Evolutionary conservation across 2,888 invertebrate species (phyloP), one percentile per base, ranked within the genome.

Genomic region (Polydrusus cervinus): DNA sequence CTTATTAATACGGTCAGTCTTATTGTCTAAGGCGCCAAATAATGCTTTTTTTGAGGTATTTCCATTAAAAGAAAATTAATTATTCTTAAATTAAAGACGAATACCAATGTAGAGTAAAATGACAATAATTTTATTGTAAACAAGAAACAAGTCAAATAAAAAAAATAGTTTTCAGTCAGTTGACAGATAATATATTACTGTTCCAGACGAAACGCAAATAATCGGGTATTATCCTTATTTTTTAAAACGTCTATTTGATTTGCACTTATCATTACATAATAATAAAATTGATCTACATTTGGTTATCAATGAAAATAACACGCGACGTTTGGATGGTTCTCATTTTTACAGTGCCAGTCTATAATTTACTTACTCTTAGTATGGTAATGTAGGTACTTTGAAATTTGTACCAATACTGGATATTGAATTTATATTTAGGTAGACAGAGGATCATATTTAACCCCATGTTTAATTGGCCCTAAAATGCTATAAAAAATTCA

Each of bases 201-300:
- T n/a, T 47, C 47, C 16, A 47, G 47, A 47, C 47, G 47, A n/a
- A 47, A 8, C 3, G 47, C n/a, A 47, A 47, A 47, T 16, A 47
- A 47, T 5, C n/a, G 6, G 47, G 47, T 25, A n/a, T 53, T 53
- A 53, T 25, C 53, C n/a, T n/a, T 53, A 30, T 53, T 53, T 53
- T 25, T 25, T 7, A 30, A 53, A 10, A 25, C n/a, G n/a, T 53
- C 13, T 30, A n/a, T 53, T 53, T 53, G 25, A 30, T 53, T 53
- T 53, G 25, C n/a, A 53, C n/a, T 25, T 53, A 47, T 53, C 53
- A 13, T 25, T 53, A 53, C 30, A 30, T 53, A 30, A 53, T n/a
- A 53, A 53, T 30, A 53, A 53, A 30, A 10, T 51, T 11, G 20
- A 18, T 20, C 51, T 51, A 11, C 18, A 20, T 51, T 51, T 43